Evolutionary conservation across 2,888 invertebrate species (phyloP).

Genomic region (Balanococcus diminutus): DNA sequence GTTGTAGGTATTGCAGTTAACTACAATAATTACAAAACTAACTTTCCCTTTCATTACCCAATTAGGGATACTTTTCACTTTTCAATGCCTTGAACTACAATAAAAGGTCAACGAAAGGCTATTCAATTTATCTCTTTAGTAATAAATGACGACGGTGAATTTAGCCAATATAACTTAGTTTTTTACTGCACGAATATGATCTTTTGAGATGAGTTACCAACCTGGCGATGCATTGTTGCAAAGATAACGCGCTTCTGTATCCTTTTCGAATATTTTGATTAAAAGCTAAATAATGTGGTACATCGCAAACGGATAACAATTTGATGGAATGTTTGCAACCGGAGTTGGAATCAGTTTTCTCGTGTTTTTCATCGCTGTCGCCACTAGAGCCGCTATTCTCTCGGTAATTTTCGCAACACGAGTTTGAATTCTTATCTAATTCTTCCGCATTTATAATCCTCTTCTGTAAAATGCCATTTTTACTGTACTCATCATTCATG

Average conservation of each 20-base stretch:
- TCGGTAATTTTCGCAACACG: not conserved
- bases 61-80: too few relatives aligned
- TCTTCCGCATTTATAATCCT: conserved; percentile 22
- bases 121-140: too few relatives aligned
- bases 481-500: not conserved
- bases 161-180: too few relatives aligned
- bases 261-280: conserved; percentile 51
- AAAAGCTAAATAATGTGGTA: conserved; percentile 36
- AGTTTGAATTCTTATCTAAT: not conserved
- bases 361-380: not conserved
- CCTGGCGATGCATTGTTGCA: conserved; percentile 44
- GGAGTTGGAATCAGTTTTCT: not conserved
- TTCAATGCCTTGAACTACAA: too few relatives aligned
- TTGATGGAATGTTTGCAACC: not conserved
- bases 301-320: conserved; percentile 35
- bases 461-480: conserved; percentile 12
- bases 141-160: too few relatives aligned
- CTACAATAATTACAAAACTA: too few relatives aligned
- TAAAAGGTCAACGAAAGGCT: too few relatives aligned
- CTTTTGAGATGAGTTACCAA: not conserved
- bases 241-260: conserved; percentile 30
- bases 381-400: not conserved
- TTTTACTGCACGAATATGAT: not conserved
- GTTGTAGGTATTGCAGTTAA: too few relatives aligned
- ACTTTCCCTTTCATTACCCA: too few relatives aligned